Percentiles rank a stretch among this genome's conserved stretches.
These are phyloP conservation scores for Cephalotes varians DNA, from an alignment of 2,888 invertebrate genomes.

Conservation along the genomic window DNA sequence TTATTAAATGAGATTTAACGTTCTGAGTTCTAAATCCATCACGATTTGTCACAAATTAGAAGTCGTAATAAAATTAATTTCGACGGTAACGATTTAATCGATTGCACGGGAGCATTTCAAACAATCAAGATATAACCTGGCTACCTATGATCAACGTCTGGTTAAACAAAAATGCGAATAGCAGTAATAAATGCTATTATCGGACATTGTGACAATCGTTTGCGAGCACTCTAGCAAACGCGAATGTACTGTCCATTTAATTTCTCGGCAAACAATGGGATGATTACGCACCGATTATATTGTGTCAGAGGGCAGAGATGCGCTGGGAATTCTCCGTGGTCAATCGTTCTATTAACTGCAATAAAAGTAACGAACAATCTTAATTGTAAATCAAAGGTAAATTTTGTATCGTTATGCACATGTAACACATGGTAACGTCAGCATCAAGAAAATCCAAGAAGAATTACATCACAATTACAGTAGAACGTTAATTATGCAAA, in stretches of 20 bases:
- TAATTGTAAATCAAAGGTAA: slow-evolving; percentile 51
- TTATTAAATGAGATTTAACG: slow-evolving; percentile 25
- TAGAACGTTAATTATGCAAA: background rate
- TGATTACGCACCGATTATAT: slow-evolving; percentile 56
- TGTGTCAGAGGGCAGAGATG: slow-evolving; percentile 49
- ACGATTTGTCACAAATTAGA: slow-evolving; percentile 20
- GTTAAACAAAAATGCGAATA: slow-evolving; percentile 51
- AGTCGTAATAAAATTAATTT: slow-evolving; percentile 42
- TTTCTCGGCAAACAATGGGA: slow-evolving; percentile 57
- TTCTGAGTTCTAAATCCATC: slow-evolving; percentile 1
- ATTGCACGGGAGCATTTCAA: slow-evolving; percentile 46
- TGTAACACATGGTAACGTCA: background rate
- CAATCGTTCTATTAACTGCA: slow-evolving; percentile 51
- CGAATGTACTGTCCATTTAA: slow-evolving; percentile 52
- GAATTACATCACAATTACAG: background rate
- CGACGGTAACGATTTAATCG: slow-evolving; percentile 37
- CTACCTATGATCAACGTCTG: slow-evolving; percentile 46
- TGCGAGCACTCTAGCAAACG: slow-evolving; percentile 47
- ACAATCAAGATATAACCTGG: slow-evolving; percentile 42
- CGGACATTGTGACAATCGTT: slow-evolving; percentile 51
- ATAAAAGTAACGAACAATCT: slow-evolving; percentile 54
- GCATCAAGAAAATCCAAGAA: slow-evolving; percentile 39
- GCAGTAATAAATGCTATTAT: slow-evolving; percentile 55
- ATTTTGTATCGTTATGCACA: slow-evolving; percentile 33
- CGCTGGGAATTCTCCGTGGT: slow-evolving; percentile 52